phyloP scores from a whole-genome alignment of 2,888 invertebrate species.

The Sphecodes monilicornis region DNA sequence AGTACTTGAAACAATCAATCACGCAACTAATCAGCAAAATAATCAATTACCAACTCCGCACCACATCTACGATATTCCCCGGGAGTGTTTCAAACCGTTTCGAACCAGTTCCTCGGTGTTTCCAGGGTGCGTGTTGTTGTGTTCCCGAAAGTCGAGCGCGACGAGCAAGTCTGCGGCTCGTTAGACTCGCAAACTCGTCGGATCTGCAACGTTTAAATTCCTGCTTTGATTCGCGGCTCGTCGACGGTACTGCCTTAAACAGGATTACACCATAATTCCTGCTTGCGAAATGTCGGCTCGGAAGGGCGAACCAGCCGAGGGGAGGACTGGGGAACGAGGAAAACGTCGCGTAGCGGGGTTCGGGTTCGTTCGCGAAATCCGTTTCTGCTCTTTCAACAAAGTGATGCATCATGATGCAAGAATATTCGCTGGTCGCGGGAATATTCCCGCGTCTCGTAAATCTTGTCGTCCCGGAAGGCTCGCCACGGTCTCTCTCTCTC shows the following conservation, averaged over 20 bases:
- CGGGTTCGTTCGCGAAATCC: slow-evolving; percentile 49
- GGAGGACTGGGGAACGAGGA: not conserved
- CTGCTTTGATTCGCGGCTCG: slow-evolving; percentile 57
- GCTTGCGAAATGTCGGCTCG: slow-evolving; percentile 48
- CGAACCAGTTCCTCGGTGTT: not conserved
- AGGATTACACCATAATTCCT: slow-evolving; percentile 62
- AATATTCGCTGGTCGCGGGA: slow-evolving; percentile 55
- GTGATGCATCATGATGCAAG: slow-evolving; percentile 63
- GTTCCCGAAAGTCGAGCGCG: slow-evolving; percentile 30
- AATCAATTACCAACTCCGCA: not conserved
- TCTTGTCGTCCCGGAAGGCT: slow-evolving; percentile 43
- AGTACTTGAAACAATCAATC: slow-evolving; percentile 2
- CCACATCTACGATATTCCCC: not conserved
- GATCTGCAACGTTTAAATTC: slow-evolving; percentile 59
- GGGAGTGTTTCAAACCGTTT: not conserved
- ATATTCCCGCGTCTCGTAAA: slow-evolving; percentile 60
- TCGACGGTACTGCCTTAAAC: slow-evolving; percentile 48
- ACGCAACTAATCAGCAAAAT: not conserved
- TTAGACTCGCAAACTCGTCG: slow-evolving; percentile 49
- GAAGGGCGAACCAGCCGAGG: not conserved
- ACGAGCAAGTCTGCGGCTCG: slow-evolving; percentile 31
- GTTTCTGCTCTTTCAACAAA: slow-evolving; percentile 60
- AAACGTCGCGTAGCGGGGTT: not conserved
- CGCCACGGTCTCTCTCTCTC: not conserved
- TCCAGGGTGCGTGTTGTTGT: not conserved